These are phyloP conservation scores for Brachyhypopomus gauderio DNA, from an alignment of 2,113 vertebrate genomes.

Conservation along the genomic window DNA sequence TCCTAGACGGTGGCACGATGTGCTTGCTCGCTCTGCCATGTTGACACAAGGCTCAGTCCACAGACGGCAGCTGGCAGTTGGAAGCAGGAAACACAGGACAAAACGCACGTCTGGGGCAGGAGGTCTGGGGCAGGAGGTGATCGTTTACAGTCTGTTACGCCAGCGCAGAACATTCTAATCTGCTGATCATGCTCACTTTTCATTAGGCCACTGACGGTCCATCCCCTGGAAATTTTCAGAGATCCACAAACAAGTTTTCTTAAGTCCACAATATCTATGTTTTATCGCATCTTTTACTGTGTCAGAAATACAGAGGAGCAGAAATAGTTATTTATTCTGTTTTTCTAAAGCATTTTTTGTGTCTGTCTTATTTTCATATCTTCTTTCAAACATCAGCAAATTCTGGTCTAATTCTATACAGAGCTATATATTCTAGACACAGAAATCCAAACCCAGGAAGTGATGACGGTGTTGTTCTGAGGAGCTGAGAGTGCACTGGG, in stretches of 20 bases:
- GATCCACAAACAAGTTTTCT: neutral
- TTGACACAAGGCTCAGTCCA: constrained; percentile 3
- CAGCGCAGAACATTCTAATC: constrained; percentile 5
- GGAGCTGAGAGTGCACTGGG: neutral
- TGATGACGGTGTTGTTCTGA: neutral
- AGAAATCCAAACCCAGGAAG: neutral
- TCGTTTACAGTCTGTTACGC: constrained; percentile 3
- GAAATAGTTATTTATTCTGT: neutral
- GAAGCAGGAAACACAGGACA: constrained; percentile 9
- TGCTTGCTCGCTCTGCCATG: constrained; percentile 17
- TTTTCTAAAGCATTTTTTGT: neutral
- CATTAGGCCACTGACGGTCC: neutral
- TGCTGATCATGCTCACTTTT: constrained; percentile 5
- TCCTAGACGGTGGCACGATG: constrained; percentile 4
- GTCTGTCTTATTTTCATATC: neutral
- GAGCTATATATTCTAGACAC: neutral
- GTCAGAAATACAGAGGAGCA: neutral
- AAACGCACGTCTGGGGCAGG: neutral
- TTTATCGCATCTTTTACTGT: neutral
- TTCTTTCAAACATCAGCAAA: neutral
- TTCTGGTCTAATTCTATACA: neutral
- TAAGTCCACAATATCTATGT: neutral
- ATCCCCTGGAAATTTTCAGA: neutral
- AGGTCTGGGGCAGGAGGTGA: neutral
- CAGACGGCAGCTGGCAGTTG: constrained; percentile 15